Conservation (phyloP, 2,888 invertebrate genomes). For the Drosophila multiciliata region DNA sequence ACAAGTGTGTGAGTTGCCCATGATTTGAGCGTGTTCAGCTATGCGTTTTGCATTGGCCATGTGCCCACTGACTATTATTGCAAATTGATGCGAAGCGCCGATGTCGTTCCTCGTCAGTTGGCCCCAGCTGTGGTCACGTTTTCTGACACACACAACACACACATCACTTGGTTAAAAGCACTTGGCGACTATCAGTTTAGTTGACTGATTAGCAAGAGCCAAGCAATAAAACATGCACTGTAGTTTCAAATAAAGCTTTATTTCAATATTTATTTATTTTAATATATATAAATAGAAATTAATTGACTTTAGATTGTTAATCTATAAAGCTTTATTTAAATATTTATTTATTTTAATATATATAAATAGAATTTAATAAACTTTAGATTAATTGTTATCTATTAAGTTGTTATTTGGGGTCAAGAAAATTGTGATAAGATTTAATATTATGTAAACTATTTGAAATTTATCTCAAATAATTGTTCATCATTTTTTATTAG, state of each 20-base stretch:
- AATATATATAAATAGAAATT: too few relatives aligned
- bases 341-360: too few relatives aligned
- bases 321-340: too few relatives aligned
- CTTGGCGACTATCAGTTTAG: conserved; percentile 13
- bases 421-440: too few relatives aligned
- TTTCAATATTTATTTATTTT: background rate
- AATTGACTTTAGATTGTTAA: too few relatives aligned
- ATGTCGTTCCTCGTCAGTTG: conserved; percentile 33
- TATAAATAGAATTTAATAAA: too few relatives aligned
- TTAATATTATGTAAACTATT: too few relatives aligned
- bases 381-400: too few relatives aligned
- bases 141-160: conserved; percentile 48
- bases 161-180: conserved; percentile 24
- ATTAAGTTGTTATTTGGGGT: too few relatives aligned
- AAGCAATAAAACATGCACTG: background rate
- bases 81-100: conserved; percentile 51
- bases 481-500: too few relatives aligned
- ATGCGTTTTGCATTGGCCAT: conserved; percentile 18
- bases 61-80: conserved; percentile 17
- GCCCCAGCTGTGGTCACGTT: conserved; percentile 66
- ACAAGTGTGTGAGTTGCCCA: background rate
- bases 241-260: background rate
- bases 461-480: too few relatives aligned
- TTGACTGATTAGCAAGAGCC: conserved; percentile 26
- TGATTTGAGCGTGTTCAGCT: conserved; percentile 17